Evolutionary conservation across 2,113 vertebrate species (phyloP).

Genomic region (Alectura lathami): DNA sequence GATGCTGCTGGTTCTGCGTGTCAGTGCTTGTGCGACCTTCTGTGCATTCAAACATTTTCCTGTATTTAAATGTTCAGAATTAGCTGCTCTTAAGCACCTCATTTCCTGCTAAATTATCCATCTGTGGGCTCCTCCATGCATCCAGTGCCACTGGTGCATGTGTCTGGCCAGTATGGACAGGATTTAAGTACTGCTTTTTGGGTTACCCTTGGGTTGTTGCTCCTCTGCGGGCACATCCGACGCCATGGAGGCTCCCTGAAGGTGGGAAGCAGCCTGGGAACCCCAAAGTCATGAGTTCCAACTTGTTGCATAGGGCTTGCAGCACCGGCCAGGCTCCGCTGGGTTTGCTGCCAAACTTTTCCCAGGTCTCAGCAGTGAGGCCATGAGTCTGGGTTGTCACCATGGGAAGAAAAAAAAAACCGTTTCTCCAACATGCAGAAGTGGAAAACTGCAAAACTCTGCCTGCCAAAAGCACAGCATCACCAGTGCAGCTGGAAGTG

Average conservation of each 20-base stretch:
- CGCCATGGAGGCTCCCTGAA: not conserved
- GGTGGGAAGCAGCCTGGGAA: not conserved
- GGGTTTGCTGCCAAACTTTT: not conserved
- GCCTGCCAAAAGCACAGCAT: not conserved
- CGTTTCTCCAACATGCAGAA: not conserved
- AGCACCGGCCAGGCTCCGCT: not conserved
- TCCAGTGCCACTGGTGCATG: not conserved
- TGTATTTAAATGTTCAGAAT: rapidly evolving
- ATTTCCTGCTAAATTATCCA: not conserved
- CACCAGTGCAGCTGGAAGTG: not conserved
- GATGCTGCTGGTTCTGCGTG: not conserved
- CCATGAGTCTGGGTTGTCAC: not conserved
- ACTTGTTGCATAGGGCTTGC: not conserved
- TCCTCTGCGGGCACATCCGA: not conserved
- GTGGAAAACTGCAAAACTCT: not conserved
- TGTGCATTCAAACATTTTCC: not conserved
- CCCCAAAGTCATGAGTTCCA: not conserved
- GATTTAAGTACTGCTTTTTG: not conserved
- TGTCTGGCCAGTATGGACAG: not conserved
- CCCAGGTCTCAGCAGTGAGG: too few species aligned
- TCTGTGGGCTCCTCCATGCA: rapidly evolving
- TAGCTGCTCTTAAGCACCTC: not conserved
- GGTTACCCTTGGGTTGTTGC: not conserved
- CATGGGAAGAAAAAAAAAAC: not conserved
- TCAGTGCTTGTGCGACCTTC: not conserved